phyloP scores from a whole-genome alignment of 2,888 invertebrate species.

The Microplitis deprimator region DNA sequence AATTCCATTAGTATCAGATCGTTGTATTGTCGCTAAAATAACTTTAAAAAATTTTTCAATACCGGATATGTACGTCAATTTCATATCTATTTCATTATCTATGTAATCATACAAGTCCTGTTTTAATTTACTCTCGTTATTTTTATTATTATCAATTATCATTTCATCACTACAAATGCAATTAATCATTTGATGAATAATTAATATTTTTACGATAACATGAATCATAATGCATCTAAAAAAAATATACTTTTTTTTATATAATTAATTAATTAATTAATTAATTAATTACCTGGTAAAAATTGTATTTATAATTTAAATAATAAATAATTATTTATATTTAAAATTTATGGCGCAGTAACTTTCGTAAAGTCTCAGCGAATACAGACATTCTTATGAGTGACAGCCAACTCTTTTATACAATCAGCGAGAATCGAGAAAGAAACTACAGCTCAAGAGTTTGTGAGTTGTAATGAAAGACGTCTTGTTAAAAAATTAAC shows the following conservation, averaged over 20 bases:
- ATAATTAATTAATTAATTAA: not conserved
- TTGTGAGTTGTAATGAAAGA: not conserved
- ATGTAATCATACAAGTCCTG: slow-evolving; percentile 14
- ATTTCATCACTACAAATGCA: not conserved
- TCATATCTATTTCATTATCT: slow-evolving; percentile 37
- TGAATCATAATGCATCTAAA: slow-evolving; percentile 1
- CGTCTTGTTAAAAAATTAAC: not conserved
- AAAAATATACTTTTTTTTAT: not conserved
- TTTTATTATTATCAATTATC: not conserved
- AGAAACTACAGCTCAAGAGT: not conserved
- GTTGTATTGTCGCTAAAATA: slow-evolving; percentile 35
- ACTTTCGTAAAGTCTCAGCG: slow-evolving; percentile 5
- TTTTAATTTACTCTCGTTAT: not conserved
- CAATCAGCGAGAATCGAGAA: slow-evolving; percentile 1
- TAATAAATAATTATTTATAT: not conserved
- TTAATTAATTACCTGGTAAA: slow-evolving; percentile 1
- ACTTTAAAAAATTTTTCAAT: slow-evolving; percentile 47
- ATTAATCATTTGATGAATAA: slow-evolving; percentile 6
- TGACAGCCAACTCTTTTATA: slow-evolving; percentile 20
- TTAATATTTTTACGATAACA: slow-evolving; percentile 4
- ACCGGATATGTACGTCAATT: slow-evolving; percentile 39
- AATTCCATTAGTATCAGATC: slow-evolving; percentile 15
- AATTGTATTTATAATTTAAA: not conserved
- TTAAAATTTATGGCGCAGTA: not conserved
- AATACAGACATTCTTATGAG: slow-evolving; percentile 10